Evolutionary conservation across 2,113 vertebrate species (phyloP), one percentile per base, ranked within the genome.

Genomic region (Trichomycterus rosablanca): DNA sequence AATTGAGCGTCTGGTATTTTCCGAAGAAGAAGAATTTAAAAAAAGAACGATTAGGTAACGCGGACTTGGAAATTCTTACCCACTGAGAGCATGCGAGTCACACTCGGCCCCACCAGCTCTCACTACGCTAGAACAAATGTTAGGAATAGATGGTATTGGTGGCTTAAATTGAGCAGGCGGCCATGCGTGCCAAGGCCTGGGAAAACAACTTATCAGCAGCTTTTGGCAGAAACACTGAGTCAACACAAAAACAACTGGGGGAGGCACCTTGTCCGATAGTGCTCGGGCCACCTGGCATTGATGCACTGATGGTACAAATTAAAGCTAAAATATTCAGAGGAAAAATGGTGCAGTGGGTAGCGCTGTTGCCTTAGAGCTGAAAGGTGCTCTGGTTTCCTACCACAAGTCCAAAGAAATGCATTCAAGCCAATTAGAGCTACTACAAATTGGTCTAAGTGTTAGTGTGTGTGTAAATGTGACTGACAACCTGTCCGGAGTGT

Each of bases 121-220:
- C 2, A 15, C n/a, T 15, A 3, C 9, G 10, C 45, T n/a, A 19
- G 12, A 28, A 42, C 48, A 52, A 24, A 28, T 65, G 67, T 64
- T 63, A 53, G 37, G 46, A 63, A 59, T 35, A 44, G 50, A 26
- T 23, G 55, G 63, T 68, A 55, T 43, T 34, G 1, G 15, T n/a
- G 7, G 23, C 4, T 30, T 7, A 32, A 20, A 16, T 2, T 6
- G 10, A 11, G 24, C 51, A 23, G 35, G 26, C 24, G n/a, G n/a
- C 2, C 18, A n/a, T 35, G 30, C 48, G 12, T 11, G 8, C 12
- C 12, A 26, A 18, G 35, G 53, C 49, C 55, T 64, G 59, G 45
- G 55, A 72, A 68, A 72, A 51, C 16, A 44, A 30, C 37, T 56
- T 62, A 69, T 57, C 56, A 69, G 50, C 56, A 46, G 54, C 26